phyloP scores from a whole-genome alignment of 1,140 invertebrate genomes.

The Camponotus pennsylvanicus region DNA sequence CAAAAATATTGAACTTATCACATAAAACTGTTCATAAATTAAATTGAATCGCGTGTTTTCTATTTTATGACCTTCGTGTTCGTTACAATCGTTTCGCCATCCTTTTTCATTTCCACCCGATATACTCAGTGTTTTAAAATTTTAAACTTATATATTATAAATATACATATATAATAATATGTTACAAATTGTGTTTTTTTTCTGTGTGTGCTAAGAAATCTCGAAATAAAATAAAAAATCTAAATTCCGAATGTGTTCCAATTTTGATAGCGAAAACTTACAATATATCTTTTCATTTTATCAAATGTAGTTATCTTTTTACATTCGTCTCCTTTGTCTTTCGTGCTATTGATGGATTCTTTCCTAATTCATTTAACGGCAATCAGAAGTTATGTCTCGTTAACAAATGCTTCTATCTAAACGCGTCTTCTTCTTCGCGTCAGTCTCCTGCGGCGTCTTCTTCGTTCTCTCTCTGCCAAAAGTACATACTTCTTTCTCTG shows the following conservation, averaged over 20 bases:
- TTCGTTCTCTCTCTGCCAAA: conserved; percentile 61
- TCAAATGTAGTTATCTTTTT: not conserved
- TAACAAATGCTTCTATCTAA: conserved; percentile 9
- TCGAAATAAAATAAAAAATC: conserved; percentile 28
- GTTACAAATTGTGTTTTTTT: not conserved
- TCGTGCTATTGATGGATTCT: not conserved
- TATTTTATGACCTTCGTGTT: not conserved
- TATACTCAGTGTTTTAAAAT: not conserved
- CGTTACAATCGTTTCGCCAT: not conserved
- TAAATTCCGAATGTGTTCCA: not conserved
- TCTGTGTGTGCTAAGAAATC: not conserved
- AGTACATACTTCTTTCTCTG: conserved; percentile 72
- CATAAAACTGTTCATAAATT: conserved; percentile 24
- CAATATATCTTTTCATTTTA: not conserved
- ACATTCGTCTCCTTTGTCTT: not conserved
- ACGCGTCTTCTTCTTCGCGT: not conserved
- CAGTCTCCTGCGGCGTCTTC: conserved; percentile 3
- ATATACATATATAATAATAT: not conserved
- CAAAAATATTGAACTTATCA: conserved; percentile 37
- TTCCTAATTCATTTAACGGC: not conserved
- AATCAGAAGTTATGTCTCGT: not conserved
- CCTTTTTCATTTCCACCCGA: not conserved
- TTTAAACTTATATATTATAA: not conserved
- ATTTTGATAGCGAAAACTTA: not conserved
- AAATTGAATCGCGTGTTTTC: not conserved